Percentiles rank a stretch among this genome's conserved stretches.
These are phyloP conservation scores for Harpagifer antarcticus DNA, from an alignment of 2,797 vertebrate genomes.

Conservation along the genomic window DNA sequence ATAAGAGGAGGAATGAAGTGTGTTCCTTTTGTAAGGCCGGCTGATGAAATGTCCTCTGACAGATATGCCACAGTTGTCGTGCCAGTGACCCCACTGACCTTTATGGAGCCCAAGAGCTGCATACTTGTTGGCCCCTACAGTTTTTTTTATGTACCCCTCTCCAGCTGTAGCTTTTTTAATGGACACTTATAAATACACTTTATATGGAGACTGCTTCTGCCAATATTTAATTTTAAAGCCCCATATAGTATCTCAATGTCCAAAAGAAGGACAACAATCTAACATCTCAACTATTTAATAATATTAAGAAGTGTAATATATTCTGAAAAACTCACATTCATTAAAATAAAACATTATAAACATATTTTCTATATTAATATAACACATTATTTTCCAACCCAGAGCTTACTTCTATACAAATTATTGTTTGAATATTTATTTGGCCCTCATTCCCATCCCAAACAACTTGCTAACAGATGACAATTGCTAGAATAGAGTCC, in stretches of 20 bases:
- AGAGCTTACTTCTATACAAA: neutral
- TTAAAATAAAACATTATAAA: neutral
- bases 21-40: conserved; percentile 55
- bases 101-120: conserved; percentile 50
- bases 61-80: conserved; percentile 81
- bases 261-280: neutral
- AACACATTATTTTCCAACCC: neutral
- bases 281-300: neutral
- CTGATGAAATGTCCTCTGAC: conserved; percentile 78
- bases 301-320: neutral
- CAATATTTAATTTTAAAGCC: neutral
- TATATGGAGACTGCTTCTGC: neutral
- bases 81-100: conserved; percentile 57
- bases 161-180: conserved; percentile 31
- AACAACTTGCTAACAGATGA: neutral
- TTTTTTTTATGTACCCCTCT: conserved; percentile 35
- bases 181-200: neutral
- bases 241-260: neutral
- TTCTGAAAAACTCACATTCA: neutral
- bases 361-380: no score
- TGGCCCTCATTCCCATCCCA: neutral
- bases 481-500: neutral
- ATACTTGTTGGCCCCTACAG: conserved; percentile 59
- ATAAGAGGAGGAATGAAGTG: conserved; percentile 42
- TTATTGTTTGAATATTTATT: neutral